Evolutionary conservation across 30 jellyfish, hydroid and myxozoan genomes (phyloP).

Genomic region (Phacellophora camtschatica): DNA sequence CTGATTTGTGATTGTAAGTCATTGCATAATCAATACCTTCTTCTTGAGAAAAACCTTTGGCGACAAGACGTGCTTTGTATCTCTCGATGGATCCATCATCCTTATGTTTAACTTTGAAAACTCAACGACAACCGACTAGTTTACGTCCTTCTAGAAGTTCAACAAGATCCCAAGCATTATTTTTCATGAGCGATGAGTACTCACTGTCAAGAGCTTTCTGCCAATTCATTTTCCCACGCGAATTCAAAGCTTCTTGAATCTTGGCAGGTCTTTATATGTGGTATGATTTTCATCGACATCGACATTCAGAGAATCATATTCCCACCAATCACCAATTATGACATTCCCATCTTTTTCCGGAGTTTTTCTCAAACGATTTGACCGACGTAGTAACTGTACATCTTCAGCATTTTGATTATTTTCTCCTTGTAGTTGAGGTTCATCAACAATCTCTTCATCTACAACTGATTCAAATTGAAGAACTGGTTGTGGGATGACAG

Average conservation of each 20-base stretch:
- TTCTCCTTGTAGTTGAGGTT: background rate
- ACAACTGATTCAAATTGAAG: background rate
- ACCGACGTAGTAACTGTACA: background rate
- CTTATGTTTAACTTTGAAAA: conserved; percentile 8
- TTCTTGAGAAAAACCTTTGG: conserved; percentile 52
- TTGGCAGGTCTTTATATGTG: conserved; percentile 30
- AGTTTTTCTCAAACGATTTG: conserved; percentile 17
- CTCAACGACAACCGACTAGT: conserved; percentile 43
- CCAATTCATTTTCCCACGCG: conserved; percentile 5
- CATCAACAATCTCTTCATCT: conserved; percentile 8
- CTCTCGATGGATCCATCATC: conserved; percentile 53
- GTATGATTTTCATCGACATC: background rate
- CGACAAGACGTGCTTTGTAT: conserved; percentile 42
- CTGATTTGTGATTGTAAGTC: conserved; percentile 26
- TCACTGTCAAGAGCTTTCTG: conserved; percentile 21
- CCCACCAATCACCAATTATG: background rate
- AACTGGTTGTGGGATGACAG: conserved; percentile 1
- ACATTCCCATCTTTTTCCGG: conserved; percentile 28
- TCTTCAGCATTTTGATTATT: conserved; percentile 2
- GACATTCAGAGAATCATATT: background rate
- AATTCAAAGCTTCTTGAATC: conserved; percentile 2
- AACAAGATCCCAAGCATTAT: conserved; percentile 43
- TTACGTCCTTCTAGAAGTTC: conserved; percentile 43
- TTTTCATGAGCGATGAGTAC: conserved; percentile 13
- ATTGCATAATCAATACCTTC: conserved; percentile 29